Evolutionary conservation across 2,797 vertebrate genomes (phyloP).

Genomic region (Arrhamphus sclerolepis): DNA sequence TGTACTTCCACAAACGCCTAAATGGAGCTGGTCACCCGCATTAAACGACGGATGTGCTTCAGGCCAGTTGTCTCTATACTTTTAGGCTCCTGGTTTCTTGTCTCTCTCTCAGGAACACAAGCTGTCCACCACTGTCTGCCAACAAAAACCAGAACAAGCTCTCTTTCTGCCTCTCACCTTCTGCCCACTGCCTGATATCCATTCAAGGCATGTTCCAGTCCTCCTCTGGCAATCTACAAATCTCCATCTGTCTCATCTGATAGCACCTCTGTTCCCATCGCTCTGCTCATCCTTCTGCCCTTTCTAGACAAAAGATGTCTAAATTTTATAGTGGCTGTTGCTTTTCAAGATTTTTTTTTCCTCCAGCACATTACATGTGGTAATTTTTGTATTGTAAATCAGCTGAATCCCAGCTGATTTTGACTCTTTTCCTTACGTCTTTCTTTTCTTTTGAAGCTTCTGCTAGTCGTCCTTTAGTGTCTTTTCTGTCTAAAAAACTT

Average conservation of each 20-base stretch:
- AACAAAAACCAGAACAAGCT: conserved; percentile 29
- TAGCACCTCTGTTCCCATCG: conserved; percentile 25
- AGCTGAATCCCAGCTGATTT: too few relatives aligned
- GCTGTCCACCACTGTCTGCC: conserved; percentile 40
- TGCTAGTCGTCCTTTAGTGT: too few relatives aligned
- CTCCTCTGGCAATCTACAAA: conserved; percentile 30
- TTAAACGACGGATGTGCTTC: conserved; percentile 7
- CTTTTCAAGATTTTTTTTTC: background rate
- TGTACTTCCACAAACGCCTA: conserved; percentile 1
- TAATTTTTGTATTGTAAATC: too few relatives aligned
- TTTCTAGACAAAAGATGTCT: background rate
- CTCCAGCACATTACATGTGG: background rate
- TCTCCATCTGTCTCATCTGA: conserved; percentile 57
- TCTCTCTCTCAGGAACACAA: conserved; percentile 41
- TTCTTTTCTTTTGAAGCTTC: too few relatives aligned
- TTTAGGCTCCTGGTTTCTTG: conserved; percentile 13
- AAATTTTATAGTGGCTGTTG: background rate
- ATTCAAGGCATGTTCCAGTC: conserved; percentile 32
- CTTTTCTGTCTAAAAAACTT: too few relatives aligned
- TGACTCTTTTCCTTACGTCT: too few relatives aligned
- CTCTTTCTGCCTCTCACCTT: conserved; percentile 30
- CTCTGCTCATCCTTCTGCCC: conserved; percentile 9
- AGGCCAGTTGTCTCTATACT: too few relatives aligned
- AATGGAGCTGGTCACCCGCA: conserved; percentile 11
- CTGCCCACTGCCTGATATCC: conserved; percentile 20